Evolutionary conservation across 2,888 invertebrate genomes (phyloP).

Genomic region (Cheilosia urbana): DNA sequence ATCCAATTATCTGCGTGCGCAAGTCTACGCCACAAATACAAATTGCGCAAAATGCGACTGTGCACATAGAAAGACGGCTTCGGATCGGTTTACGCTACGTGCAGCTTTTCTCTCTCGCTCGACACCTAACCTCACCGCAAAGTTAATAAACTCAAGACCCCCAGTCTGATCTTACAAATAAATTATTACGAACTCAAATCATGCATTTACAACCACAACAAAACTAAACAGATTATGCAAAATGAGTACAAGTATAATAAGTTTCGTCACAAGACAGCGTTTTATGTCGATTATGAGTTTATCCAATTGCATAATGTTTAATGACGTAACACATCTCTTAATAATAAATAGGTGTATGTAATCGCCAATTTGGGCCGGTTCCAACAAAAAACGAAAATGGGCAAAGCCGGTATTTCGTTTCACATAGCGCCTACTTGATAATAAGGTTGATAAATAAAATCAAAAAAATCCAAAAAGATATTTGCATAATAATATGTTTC

Average conservation of each 20-base stretch:
- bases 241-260: constrained; percentile 14
- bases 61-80: constrained; percentile 6
- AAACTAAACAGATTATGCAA: constrained; percentile 51
- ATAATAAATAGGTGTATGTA: neutral
- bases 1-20: constrained; percentile 53
- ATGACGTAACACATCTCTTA: constrained; percentile 59
- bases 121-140: constrained; percentile 29
- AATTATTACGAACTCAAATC: constrained; percentile 38
- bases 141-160: constrained; percentile 45
- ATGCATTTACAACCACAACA: neutral
- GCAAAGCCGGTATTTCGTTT: constrained; percentile 50
- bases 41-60: constrained; percentile 58
- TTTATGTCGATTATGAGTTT: constrained; percentile 43
- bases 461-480: constrained; percentile 12
- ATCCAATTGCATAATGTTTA: constrained; percentile 42
- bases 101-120: constrained; percentile 19
- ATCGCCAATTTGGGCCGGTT: constrained; percentile 43
- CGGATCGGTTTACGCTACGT: constrained; percentile 54
- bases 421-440: constrained; percentile 30
- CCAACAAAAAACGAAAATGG: constrained; percentile 2
- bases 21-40: constrained; percentile 38
- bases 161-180: constrained; percentile 59
- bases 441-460: constrained; percentile 21
- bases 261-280: constrained; percentile 43
- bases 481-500: constrained; percentile 39